These are phyloP conservation scores for Argyrosomus japonicus DNA, from an alignment of 2,113 vertebrate species.

Conservation along the genomic window DNA sequence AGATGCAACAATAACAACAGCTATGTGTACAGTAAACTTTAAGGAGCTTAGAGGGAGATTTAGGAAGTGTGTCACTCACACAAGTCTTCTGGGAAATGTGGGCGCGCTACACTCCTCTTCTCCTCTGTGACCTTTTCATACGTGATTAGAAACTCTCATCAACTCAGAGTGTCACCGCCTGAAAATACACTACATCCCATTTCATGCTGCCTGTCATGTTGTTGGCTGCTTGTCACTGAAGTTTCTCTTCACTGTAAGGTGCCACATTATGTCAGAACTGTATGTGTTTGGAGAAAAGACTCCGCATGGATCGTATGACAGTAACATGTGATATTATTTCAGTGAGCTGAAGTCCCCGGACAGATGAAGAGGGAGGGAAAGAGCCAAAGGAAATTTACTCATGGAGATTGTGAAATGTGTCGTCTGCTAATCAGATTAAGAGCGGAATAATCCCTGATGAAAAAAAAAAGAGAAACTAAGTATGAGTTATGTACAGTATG, in stretches of 20 bases:
- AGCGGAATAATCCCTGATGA: constrained; percentile 55
- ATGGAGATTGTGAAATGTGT: constrained; percentile 71
- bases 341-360: constrained; percentile 50
- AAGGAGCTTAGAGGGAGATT: constrained; percentile 71
- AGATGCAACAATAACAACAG: constrained; percentile 36
- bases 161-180: constrained; percentile 54
- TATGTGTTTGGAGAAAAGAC: constrained; percentile 35
- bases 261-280: constrained; percentile 37
- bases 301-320: constrained; percentile 42
- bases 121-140: constrained; percentile 70
- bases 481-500: constrained; percentile 28
- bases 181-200: constrained; percentile 58
- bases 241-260: constrained; percentile 38
- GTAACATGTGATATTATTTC: constrained; percentile 61
- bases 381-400: constrained; percentile 67
- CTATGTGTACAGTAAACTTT: constrained; percentile 51
- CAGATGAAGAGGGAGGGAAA: constrained; percentile 40
- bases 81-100: constrained; percentile 39
- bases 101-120: constrained; percentile 19
- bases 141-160: constrained; percentile 73
- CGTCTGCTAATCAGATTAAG: constrained; percentile 75
- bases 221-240: constrained; percentile 38
- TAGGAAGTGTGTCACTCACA: constrained; percentile 64
- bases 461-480: constrained; percentile 17
- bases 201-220: constrained; percentile 65